Evolutionary conservation across 2,113 vertebrate species (phyloP), one percentile per base, ranked within the genome.

Genomic region (Ptilonorhynchus violaceus): DNA sequence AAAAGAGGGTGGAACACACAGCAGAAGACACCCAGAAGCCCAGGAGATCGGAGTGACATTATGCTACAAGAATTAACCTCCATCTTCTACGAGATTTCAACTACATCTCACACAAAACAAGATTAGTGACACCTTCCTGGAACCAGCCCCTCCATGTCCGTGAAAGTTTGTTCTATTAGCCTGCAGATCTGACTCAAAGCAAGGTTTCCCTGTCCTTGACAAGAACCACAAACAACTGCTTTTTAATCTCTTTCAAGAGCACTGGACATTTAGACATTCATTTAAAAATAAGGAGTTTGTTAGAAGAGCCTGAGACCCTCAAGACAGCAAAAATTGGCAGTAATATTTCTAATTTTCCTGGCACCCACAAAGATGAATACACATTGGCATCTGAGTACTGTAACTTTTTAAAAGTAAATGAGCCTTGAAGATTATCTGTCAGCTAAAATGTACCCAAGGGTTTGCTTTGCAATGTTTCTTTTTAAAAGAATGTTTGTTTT

Each of bases 401-500:
- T 85, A 78, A 94, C 96, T 93, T 96, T 97, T 94, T 64, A 46
- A 53, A 89, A 93, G 83, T 67, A 96, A 96, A 94, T 91, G 95
- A 96, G 73, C 88, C 92, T 89, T 91, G 86, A 96, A 95, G 89
- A 93, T 96, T 87, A 89, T 96, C 73, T 95, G 83, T 84, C 95
- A 96, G 86, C 85, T 92, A 85, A 96, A 95, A 93, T 6, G 41
- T 66, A 88, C 92, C 80, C 91, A 85, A 87, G 83, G 86, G 92
- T 44, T 96, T 91, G 73, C 69, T 92, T 85, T 89, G 52, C 80
- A 92, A 86, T 86, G 69, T 35, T 89, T 92, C 78, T 92, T 84
- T 92, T 72, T 78, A 35, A 87, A 88, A 84, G 80, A 94, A 95
- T 93, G 79, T 93, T 94, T 95, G 80, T 94, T 95, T 95, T 94